Base-by-base conservation (phyloP, 2,797 vertebrate species). In the Poecilia gillii region DNA sequence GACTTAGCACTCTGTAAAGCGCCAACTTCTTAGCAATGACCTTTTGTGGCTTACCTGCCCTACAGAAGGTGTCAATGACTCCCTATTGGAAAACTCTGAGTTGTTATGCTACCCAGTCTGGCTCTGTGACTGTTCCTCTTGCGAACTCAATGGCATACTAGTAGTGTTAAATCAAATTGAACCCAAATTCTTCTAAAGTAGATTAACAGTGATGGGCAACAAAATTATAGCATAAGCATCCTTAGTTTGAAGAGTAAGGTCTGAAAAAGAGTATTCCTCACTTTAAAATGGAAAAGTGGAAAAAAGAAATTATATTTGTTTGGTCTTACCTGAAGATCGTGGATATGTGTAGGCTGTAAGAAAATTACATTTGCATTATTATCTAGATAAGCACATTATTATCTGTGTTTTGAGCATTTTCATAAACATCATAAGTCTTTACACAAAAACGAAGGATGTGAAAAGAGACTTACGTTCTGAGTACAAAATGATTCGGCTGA, bases 281-380 rank as follows among this genome's bases (percentile, higher is more conserved):
- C 53, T 55, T 75, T 4, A 73, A 43, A 45, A 66, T n/a, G 74
- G 33, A 73, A 55, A 85, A 84, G 75, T 62, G 28, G 55, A 28
- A 74, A 72, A 41, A 68, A 71, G 43, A 75, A 57, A 76, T 4
- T 74, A 70, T 31, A 41, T 64, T 11, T 71, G 28, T 31, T 53
- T 20, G 46, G 43, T 86, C 94, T 95, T 93, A 99, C 98, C 98
- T 96, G 97, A 96, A 86, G 97, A 96, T 89, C 95, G 96, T 43
- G 96, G 97, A 86, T 97, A 97, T 90, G 94, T 99, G 96, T 97
- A 97, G 80, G 98, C 98, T 99, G 93, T 72, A 94, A 96, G 92
- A 95, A 80, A 85, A 95, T 14, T 4, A 49, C 0, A 78, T 70
- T 11, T 74, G 82, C 79, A 88, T 87, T 75, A 77, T 80, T 51